Evolutionary conservation across 64 coral and sea anemone species (phyloP).

Genomic region (Actinia equina): DNA sequence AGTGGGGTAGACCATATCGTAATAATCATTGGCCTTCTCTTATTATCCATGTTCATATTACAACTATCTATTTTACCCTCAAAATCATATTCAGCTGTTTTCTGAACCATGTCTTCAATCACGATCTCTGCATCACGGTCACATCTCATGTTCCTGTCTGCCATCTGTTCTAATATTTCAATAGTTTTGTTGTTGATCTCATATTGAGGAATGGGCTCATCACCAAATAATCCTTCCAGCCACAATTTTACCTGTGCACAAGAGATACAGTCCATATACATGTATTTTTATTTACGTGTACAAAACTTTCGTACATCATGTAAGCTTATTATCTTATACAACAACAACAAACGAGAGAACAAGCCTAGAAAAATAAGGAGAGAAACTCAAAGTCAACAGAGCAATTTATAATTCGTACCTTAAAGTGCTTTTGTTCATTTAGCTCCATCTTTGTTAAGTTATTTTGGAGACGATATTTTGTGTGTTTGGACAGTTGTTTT

Average conservation of each 20-base stretch:
- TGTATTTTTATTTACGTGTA: no score
- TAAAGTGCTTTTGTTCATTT: neutral
- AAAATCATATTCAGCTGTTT: conserved; percentile 69
- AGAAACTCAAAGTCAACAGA: no score
- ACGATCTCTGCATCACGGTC: conserved; percentile 66
- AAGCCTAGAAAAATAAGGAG: no score
- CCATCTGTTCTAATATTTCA: conserved; percentile 50
- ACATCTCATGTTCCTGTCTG: conserved; percentile 61
- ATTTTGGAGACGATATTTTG: neutral
- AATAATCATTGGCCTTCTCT: no score
- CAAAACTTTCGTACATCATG: no score
- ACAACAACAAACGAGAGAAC: no score
- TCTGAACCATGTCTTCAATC: conserved; percentile 68
- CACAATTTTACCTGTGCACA: conserved; percentile 74
- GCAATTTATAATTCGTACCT: neutral
- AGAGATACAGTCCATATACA: no score
- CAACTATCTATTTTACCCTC: conserved; percentile 57
- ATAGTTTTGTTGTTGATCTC: conserved; percentile 83
- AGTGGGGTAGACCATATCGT: neutral
- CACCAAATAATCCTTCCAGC: conserved; percentile 70
- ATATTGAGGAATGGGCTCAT: conserved; percentile 72
- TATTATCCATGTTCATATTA: neutral
- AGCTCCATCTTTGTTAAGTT: neutral
- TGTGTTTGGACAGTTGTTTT: neutral
- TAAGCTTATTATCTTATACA: no score